phyloP scores from a whole-genome alignment of 2,888 invertebrate species.

The Cactoblastis cactorum region DNA sequence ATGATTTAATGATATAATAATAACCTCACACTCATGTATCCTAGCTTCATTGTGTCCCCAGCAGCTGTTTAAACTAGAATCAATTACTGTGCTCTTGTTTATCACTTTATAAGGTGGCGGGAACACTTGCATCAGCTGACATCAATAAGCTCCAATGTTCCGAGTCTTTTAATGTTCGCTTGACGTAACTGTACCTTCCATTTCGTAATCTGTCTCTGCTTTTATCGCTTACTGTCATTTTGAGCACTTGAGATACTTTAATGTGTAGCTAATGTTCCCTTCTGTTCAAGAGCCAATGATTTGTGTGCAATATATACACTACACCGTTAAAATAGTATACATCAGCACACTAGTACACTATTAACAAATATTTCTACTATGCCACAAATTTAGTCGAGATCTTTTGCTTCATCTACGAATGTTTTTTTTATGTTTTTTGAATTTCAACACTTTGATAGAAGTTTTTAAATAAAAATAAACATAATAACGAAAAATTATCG shows the following conservation, averaged over 20 bases:
- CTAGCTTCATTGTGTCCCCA: not conserved
- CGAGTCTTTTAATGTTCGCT: constrained; percentile 3
- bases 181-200: constrained; percentile 8
- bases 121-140: not conserved
- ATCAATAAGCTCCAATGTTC: not conserved
- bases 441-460: too few species aligned
- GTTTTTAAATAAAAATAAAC: too few species aligned
- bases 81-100: not conserved
- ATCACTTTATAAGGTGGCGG: not conserved
- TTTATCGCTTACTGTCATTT: constrained; percentile 2
- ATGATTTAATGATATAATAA: not conserved
- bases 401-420: too few species aligned
- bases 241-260: not conserved
- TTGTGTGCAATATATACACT: not conserved
- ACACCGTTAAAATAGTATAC: not conserved
- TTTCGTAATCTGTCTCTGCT: constrained; percentile 3
- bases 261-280: constrained; percentile 1
- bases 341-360: too few species aligned
- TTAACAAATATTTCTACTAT: too few species aligned
- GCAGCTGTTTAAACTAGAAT: constrained; percentile 3
- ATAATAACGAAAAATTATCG: too few species aligned
- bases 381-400: too few species aligned
- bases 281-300: not conserved
- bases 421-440: too few species aligned
- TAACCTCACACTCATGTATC: too few species aligned